phyloP scores from a whole-genome alignment of 2,797 vertebrate genomes.

The Eulemur albifrons region DNA sequence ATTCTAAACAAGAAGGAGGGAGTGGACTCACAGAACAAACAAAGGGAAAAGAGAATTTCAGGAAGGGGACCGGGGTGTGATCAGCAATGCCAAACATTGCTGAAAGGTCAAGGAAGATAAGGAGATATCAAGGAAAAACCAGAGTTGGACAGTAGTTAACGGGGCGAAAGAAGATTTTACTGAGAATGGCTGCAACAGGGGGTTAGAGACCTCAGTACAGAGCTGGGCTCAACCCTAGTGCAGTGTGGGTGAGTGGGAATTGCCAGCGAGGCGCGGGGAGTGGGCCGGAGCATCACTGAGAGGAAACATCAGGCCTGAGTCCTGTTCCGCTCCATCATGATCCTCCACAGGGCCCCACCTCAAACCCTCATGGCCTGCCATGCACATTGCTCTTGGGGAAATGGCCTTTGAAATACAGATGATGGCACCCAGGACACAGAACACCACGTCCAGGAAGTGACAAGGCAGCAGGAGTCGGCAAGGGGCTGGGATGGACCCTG shows the following conservation, averaged over 20 bases:
- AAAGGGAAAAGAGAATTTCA: background rate
- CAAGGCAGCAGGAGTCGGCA: background rate
- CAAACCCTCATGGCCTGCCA: background rate
- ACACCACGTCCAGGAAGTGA: too few relatives aligned
- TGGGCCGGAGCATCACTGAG: background rate
- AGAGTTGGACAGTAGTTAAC: background rate
- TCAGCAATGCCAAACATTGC: too few relatives aligned
- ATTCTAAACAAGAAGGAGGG: background rate
- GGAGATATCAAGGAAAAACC: too few relatives aligned
- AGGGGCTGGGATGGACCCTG: too few relatives aligned
- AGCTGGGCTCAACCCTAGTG: background rate
- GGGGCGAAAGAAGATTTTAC: background rate
- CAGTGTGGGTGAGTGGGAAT: background rate
- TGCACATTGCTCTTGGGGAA: background rate
- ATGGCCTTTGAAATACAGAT: background rate
- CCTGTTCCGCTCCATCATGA: background rate
- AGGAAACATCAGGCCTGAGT: background rate
- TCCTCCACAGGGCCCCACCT: background rate
- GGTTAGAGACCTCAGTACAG: background rate
- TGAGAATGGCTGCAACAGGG: accelerated
- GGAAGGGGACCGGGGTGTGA: background rate
- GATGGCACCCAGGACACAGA: background rate
- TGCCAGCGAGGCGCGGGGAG: background rate
- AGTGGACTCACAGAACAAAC: background rate
- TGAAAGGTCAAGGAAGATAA: background rate